Evolutionary conservation across 2,888 invertebrate genomes (phyloP).

Genomic region (Pherbina coryleti): DNA sequence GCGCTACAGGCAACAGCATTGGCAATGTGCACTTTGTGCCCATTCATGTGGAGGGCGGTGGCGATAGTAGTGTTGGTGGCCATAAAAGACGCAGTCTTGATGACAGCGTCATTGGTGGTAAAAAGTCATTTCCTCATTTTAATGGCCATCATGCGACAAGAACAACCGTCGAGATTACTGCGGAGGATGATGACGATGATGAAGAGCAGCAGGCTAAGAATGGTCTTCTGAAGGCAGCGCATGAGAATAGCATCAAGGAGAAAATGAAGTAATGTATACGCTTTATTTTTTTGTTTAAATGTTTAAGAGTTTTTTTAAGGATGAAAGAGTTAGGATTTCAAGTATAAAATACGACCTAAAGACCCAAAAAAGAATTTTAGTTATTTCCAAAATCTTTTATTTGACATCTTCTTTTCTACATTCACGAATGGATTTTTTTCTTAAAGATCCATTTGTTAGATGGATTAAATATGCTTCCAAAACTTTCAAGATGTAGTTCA

Average conservation of each 20-base stretch:
- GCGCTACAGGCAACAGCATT: slow-evolving; percentile 62
- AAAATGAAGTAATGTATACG: slow-evolving; percentile 49
- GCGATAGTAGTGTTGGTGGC: slow-evolving; percentile 41
- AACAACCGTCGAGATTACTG: slow-evolving; percentile 61
- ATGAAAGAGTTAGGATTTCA: too few relatives aligned
- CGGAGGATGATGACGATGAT: slow-evolving; percentile 56
- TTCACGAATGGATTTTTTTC: too few relatives aligned
- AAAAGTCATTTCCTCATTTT: slow-evolving; percentile 44
- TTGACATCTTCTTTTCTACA: too few relatives aligned
- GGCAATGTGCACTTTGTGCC: slow-evolving; percentile 67
- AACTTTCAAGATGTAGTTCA: too few relatives aligned
- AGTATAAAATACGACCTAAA: too few relatives aligned
- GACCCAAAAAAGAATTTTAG: too few relatives aligned
- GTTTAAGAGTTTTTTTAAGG: too few relatives aligned
- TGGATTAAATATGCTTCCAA: too few relatives aligned
- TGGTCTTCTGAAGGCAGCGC: slow-evolving; percentile 19
- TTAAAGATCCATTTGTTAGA: too few relatives aligned
- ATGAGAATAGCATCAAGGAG: slow-evolving; percentile 41
- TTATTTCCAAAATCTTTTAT: too few relatives aligned
- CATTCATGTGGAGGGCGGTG: slow-evolving; percentile 60
- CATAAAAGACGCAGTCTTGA: slow-evolving; percentile 60
- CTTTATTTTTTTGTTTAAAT: too few relatives aligned
- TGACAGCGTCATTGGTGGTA: slow-evolving; percentile 60
- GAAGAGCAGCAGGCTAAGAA: slow-evolving; percentile 19
- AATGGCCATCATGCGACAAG: slow-evolving; percentile 49